A percentile compares a stretch with the other conserved stretches of the same genome.
phyloP scores from a whole-genome alignment of 2,113 vertebrate genomes.

The Ammospiza caudacuta region DNA sequence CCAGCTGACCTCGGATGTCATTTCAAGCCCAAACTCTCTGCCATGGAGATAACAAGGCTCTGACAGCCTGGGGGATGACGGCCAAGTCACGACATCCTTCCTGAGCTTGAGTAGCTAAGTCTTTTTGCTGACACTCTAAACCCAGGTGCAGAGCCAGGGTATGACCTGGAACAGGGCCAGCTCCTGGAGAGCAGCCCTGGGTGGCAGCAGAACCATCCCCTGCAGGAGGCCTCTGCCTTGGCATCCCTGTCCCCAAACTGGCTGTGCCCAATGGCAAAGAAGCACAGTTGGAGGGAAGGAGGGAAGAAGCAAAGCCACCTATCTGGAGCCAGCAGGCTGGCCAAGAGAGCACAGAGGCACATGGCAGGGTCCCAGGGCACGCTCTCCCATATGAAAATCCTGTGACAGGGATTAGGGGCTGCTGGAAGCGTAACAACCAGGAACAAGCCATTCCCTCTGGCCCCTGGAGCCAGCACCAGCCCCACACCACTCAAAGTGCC shows the following conservation, averaged over 20 bases:
- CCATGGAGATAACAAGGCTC: not conserved
- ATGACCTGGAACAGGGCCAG: not conserved
- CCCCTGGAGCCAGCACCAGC: not conserved
- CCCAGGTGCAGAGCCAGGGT: fast-evolving
- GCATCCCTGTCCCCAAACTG: not conserved
- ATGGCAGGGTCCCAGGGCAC: not conserved
- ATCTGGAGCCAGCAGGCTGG: fast-evolving
- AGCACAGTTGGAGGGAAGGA: fast-evolving
- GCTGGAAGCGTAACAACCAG: not conserved
- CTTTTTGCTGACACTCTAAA: not conserved
- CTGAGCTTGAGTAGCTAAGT: not conserved
- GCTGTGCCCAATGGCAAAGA: fast-evolving
- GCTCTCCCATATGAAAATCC: not conserved
- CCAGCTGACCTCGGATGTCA: not conserved
- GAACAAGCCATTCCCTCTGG: not conserved
- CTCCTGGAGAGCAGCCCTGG: not conserved
- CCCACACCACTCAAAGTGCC: fast-evolving
- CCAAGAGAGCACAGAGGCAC: not conserved
- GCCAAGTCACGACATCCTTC: not conserved
- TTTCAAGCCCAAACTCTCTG: not conserved
- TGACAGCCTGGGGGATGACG: not conserved
- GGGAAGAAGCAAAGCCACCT: not conserved
- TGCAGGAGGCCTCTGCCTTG: not conserved
- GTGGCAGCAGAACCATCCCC: not conserved
- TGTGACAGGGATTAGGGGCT: constrained; percentile 19